These are phyloP conservation scores for Hippoglossus hippoglossus DNA, from an alignment of 2,797 vertebrate species.

Conservation along the genomic window DNA sequence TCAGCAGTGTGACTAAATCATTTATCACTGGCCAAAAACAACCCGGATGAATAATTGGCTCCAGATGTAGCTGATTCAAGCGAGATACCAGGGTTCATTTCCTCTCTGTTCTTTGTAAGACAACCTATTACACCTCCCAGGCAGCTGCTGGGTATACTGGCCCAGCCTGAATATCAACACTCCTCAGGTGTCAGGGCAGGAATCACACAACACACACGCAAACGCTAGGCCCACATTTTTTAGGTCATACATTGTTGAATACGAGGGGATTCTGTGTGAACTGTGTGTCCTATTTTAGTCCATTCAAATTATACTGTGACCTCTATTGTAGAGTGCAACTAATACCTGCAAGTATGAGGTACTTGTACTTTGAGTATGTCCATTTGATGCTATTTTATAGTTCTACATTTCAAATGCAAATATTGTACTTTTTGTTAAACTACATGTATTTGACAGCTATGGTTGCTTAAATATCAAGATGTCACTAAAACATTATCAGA, in stretches of 20 bases:
- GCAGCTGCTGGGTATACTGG: constrained; percentile 89
- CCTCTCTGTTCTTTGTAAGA: constrained; percentile 98
- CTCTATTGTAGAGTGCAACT: background rate
- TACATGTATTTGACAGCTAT: background rate
- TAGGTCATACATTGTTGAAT: background rate
- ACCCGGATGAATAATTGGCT: constrained; percentile 90
- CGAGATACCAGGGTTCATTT: constrained; percentile 98
- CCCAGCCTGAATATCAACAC: constrained; percentile 92
- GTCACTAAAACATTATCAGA: background rate
- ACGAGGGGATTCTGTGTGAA: background rate
- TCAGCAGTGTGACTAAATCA: constrained; percentile 92
- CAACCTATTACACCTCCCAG: constrained; percentile 96
- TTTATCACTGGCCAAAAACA: constrained; percentile 98
- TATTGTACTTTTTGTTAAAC: background rate
- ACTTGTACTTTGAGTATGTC: background rate
- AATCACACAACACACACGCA: constrained; percentile 66
- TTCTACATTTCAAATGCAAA: background rate
- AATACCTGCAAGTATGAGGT: background rate
- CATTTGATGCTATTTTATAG: background rate
- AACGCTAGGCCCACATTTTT: background rate
- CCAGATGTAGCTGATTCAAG: constrained; percentile 96
- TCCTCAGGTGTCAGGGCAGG: constrained; percentile 82
- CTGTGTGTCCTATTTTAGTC: background rate
- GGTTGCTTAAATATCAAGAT: background rate
- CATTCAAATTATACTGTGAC: background rate